A percentile compares a stretch with the other conserved stretches of the same genome.
Evolutionary conservation across 30 jellyfish, hydroid and myxozoan genomes (phyloP).

Genomic region (Phacellophora camtschatica): DNA sequence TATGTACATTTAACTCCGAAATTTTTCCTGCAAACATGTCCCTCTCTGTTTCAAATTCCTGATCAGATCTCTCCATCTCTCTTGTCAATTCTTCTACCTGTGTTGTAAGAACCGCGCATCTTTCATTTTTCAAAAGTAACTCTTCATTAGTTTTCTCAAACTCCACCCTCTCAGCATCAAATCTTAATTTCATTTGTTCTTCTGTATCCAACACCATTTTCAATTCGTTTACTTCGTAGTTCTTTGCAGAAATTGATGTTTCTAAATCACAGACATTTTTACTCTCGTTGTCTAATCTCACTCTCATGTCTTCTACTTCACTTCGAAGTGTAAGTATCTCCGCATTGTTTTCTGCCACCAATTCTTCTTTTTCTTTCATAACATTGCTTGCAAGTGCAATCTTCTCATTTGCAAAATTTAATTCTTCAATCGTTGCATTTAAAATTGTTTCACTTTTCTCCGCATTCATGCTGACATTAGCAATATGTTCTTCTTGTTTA

Average conservation of each 20-base stretch:
- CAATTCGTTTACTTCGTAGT: background rate
- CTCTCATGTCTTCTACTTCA: background rate
- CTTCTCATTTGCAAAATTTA: background rate
- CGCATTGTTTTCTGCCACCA: background rate
- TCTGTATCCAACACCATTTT: no score
- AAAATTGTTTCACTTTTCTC: background rate
- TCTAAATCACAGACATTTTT: background rate
- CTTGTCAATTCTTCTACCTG: background rate
- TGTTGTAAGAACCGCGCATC: background rate
- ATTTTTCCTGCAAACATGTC: conserved; percentile 32
- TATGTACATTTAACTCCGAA: conserved; percentile 6
- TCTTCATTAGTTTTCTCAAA: background rate
- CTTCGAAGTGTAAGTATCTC: background rate
- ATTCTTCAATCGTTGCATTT: background rate
- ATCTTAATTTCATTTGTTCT: no score
- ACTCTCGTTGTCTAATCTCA: background rate
- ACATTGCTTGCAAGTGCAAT: background rate
- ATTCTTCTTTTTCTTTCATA: background rate
- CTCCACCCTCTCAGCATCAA: background rate
- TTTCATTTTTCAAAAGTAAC: background rate
- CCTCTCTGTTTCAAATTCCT: conserved; percentile 47
- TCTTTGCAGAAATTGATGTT: background rate
- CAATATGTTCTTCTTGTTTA: background rate
- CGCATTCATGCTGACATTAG: background rate
- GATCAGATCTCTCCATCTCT: background rate